These are phyloP conservation scores for Nemopilema nomurai DNA, from an alignment of 30 jellyfish, hydroid and myxozoan species.

Conservation along the genomic window DNA sequence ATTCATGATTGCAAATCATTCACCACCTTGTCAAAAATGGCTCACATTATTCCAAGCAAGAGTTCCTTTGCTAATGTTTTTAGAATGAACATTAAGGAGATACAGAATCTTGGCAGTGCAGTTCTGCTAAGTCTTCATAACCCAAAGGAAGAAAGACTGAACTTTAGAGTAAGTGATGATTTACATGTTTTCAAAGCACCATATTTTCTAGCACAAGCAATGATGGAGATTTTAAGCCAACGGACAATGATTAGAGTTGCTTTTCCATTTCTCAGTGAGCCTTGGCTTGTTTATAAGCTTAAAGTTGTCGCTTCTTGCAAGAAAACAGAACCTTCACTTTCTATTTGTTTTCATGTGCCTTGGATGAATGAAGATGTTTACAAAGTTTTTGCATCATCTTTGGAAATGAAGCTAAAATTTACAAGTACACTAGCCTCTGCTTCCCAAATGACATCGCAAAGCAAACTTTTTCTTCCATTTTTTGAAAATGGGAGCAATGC, in stretches of 20 bases:
- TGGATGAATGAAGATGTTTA: slow-evolving; percentile 59
- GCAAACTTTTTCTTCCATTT: no score
- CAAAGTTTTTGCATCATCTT: background rate
- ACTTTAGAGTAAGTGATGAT: background rate
- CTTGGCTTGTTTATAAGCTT: slow-evolving; percentile 54
- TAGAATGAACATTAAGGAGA: background rate
- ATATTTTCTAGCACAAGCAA: background rate
- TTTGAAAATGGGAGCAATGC: no score
- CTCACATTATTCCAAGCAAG: slow-evolving; percentile 31
- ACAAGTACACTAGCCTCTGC: background rate
- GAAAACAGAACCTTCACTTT: slow-evolving; percentile 5
- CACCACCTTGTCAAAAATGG: slow-evolving; percentile 4
- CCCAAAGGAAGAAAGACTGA: slow-evolving; percentile 1
- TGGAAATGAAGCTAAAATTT: background rate
- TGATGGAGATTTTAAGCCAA: background rate
- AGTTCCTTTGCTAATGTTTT: slow-evolving; percentile 16
- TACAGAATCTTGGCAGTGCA: background rate
- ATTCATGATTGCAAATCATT: background rate
- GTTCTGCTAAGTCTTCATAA: background rate
- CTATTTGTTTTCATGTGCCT: slow-evolving; percentile 41
- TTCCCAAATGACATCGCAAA: background rate
- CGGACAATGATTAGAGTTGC: slow-evolving; percentile 8
- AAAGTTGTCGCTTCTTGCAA: slow-evolving; percentile 10
- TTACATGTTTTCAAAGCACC: background rate
- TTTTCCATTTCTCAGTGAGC: slow-evolving; percentile 51